Base-by-base conservation (phyloP, 2,888 invertebrate species). In the Temnothorax rugatulus region DNA sequence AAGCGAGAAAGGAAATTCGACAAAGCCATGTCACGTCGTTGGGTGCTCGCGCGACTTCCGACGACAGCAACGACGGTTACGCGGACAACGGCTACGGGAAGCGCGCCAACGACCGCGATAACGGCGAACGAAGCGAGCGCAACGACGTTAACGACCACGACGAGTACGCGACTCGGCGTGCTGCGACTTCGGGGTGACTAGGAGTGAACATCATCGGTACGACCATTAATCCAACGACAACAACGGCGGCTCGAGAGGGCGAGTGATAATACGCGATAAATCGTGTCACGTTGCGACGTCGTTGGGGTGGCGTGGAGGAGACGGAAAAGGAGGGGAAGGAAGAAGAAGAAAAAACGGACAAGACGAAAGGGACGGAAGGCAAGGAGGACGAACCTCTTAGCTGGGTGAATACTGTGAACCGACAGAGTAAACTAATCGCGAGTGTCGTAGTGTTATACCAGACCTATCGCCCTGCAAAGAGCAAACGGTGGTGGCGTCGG, bases 211-310 rank as follows among this genome's bases (percentile, higher is more conserved):
- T 38, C 25, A 63, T 21, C 61, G 82, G 50, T 61, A n/a, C 66
- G n/a, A 41, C 64, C 77, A 73, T 64, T 75, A 38, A 83, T 54
- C 74, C 86, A 81, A 83, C 88, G 82, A 83, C 83, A 86, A 76
- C 81, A 83, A 61, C 79, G 74, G 84, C 87, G 84, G 81, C 82
- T 77, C 54, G 5, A 18, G 47, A 41, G 57, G 21, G 52, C 44
- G 47, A 82, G 86, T 88, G 89, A 83, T 88, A 87, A 82, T 81
- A 88, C 82, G 69, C 86, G 85, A 86, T 89, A 86, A 89, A 89
- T 86, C 88, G 89, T 88, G 89, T 85, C 88, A 89, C 88, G 83
- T 87, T 84, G 88, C 81, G 82, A 83, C 82, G 87, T 87, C 76
- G 86, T 86, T 83, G 88, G 89, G 87, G 87, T 89, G 89, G 87